A percentile compares a stretch with the other conserved stretches of the same genome.
phyloP scores from a whole-genome alignment of 2,797 vertebrate species.

The Arctocebus calabarensis region DNA sequence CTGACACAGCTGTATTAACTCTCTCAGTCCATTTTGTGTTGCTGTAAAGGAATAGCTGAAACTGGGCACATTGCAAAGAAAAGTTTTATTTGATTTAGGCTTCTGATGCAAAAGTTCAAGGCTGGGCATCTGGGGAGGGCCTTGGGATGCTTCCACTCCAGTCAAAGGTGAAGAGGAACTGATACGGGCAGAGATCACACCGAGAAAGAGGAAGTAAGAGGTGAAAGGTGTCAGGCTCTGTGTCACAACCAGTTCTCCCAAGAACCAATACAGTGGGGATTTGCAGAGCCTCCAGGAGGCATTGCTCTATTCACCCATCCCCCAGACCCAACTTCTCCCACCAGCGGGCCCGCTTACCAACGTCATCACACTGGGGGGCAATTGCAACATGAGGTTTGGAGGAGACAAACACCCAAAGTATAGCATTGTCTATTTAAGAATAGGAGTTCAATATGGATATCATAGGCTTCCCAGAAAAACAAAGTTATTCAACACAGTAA shows the following conservation, averaged over 20 bases:
- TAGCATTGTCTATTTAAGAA: neutral
- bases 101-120: neutral
- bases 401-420: neutral
- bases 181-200: neutral
- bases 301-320: neutral
- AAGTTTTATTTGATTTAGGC: neutral
- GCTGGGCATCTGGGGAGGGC: neutral
- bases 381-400: neutral
- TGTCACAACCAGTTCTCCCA: neutral
- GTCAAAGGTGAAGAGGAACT: neutral
- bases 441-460: rapidly evolving
- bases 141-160: neutral
- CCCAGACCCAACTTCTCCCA: neutral
- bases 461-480: neutral
- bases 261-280: neutral
- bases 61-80: neutral
- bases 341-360: too few relatives aligned
- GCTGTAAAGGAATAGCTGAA: neutral
- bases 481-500: neutral
- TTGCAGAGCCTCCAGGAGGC: neutral
- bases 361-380: too few relatives aligned
- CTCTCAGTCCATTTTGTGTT: neutral
- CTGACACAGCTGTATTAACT: neutral
- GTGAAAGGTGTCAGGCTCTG: neutral
- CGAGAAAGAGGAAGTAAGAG: neutral